These are phyloP conservation scores for Helicoverpa zea DNA, from an alignment of 1,140 invertebrate genomes.

Conservation along the genomic window DNA sequence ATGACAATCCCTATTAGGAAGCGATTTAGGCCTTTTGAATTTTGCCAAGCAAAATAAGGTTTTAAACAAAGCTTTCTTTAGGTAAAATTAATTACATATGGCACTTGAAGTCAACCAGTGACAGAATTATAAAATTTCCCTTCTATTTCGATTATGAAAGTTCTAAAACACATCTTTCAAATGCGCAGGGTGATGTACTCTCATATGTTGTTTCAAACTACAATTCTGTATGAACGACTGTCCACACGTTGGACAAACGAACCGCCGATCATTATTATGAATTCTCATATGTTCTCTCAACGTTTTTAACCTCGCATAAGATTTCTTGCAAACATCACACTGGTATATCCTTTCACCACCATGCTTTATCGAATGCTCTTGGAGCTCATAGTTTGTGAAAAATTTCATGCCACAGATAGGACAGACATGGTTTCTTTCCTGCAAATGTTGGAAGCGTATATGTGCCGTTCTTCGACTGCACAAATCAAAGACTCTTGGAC, in stretches of 20 bases:
- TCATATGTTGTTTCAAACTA: slow-evolving; percentile 76
- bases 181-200: slow-evolving; percentile 77
- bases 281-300: slow-evolving; percentile 86
- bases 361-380: slow-evolving; percentile 79
- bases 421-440: slow-evolving; percentile 80
- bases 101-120: too few relatives aligned
- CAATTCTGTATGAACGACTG: slow-evolving; percentile 82
- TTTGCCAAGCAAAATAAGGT: too few relatives aligned
- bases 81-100: too few relatives aligned
- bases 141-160: neutral
- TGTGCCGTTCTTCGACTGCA: slow-evolving; percentile 77
- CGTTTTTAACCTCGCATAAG: slow-evolving; percentile 85
- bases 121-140: too few relatives aligned
- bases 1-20: too few relatives aligned
- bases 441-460: slow-evolving; percentile 74
- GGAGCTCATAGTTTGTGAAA: slow-evolving; percentile 77
- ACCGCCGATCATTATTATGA: slow-evolving; percentile 81
- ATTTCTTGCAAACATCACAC: slow-evolving; percentile 86
- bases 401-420: slow-evolving; percentile 80
- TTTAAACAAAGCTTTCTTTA: too few relatives aligned
- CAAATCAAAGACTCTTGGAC: slow-evolving; percentile 78
- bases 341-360: slow-evolving; percentile 79
- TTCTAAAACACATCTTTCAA: slow-evolving; percentile 69
- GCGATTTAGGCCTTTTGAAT: too few relatives aligned
- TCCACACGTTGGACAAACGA: slow-evolving; percentile 81